Evolutionary conservation across 2,888 invertebrate genomes (phyloP), one percentile per base, ranked within the genome.

Genomic region (Digitonthophagus gazella): DNA sequence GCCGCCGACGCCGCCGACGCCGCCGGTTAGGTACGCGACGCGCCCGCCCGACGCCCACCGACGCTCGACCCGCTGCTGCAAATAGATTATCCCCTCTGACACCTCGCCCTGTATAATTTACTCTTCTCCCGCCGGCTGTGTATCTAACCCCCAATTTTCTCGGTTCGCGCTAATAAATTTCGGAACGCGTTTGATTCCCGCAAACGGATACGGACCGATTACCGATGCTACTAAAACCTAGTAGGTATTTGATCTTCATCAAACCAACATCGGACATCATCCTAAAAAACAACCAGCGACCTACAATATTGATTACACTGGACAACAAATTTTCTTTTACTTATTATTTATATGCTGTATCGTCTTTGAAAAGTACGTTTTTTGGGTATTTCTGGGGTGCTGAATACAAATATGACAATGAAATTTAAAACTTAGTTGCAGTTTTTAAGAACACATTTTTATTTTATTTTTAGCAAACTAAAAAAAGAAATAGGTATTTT

Each of bases 11-110:
- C 57, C 57, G 14, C 16, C 14, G 57, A 57, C 57, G 15, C 14
- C 11, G 16, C 58, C 15, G 18, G 16, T 18, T 18, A 73, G 76
- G 76, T 76, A 75, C 75, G 75, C 77, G 71, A 70, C 73, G 74
- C 75, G 73, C 74, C 58, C 15, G 18, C 71, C 72, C 72, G 63
- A 56, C 58, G 20, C 68, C 64, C 19, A 44, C 66, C 18, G 63
- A 44, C 65, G 19, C 65, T 66, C 64, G 20, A 22, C 28, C 66
- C 58, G 67, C 66, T 64, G 66, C 65, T 68, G 70, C 65, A 67
- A 70, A 70, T 70, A 70, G 70, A 70, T 70, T 70, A 70, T 65
- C 65, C 66, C 68, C 64, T 57, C 61, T 15, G 16, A 54, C 65
- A 65, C 65, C 18, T 19, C 55, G 15, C 65, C 19, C 18, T 65